Percentiles rank a stretch among this genome's conserved stretches.
Evolutionary conservation across 2,797 vertebrate genomes (phyloP).

Genomic region (Lepilemur ruficaudatus): DNA sequence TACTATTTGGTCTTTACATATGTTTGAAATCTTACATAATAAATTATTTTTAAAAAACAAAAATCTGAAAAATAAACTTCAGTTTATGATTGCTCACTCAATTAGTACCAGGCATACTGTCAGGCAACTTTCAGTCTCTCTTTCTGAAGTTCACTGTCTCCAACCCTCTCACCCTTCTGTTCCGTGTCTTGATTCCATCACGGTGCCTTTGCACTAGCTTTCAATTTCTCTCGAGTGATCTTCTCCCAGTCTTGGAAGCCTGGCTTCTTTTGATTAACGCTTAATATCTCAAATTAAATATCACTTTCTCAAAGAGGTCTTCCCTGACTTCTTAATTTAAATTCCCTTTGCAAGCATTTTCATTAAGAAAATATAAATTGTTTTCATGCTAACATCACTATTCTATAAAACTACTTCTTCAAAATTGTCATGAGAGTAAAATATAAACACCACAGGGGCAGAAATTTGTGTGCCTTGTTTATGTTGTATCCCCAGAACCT

Average conservation of each 20-base stretch:
- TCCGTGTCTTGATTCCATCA: too few relatives aligned
- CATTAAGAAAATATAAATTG: background rate
- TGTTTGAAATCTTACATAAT: background rate
- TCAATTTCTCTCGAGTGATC: background rate
- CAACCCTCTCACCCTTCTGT: background rate
- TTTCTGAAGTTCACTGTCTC: background rate
- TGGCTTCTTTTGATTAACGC: background rate
- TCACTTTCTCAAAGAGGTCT: background rate
- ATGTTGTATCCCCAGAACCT: too few relatives aligned
- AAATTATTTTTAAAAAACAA: background rate
- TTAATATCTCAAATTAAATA: background rate
- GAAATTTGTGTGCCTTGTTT: background rate
- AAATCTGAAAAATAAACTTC: background rate
- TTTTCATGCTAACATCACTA: background rate
- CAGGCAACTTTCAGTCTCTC: background rate
- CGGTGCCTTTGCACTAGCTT: background rate
- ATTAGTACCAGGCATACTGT: background rate
- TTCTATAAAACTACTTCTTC: background rate
- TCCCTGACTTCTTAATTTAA: background rate
- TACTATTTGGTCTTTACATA: background rate
- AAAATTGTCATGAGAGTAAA: background rate
- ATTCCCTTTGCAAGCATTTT: background rate
- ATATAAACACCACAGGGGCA: background rate
- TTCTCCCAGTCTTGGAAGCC: background rate
- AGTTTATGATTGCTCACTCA: background rate